A percentile compares a stretch with the other conserved stretches of the same genome.
Conservation (phyloP, 2,113 vertebrate species). For the Tetrao urogallus region DNA sequence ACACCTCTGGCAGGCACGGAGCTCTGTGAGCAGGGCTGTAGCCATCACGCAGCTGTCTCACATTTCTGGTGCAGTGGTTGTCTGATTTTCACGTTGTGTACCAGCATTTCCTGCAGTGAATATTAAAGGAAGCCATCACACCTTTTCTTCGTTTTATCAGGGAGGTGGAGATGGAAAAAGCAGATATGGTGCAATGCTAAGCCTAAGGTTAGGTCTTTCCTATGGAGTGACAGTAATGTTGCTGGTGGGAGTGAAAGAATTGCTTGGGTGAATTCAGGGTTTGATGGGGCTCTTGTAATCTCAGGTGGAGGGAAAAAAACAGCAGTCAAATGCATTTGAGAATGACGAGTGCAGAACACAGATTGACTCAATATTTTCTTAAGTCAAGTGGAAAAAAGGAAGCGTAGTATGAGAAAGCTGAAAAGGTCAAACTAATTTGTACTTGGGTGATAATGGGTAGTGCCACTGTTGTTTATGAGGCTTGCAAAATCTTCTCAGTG, state of each 20-base stretch:
- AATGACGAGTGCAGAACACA: not conserved
- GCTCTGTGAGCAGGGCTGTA: not conserved
- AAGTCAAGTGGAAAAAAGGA: slow-evolving; percentile 58
- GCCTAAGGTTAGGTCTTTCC: not conserved
- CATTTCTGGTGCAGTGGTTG: not conserved
- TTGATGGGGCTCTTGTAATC: slow-evolving; percentile 27
- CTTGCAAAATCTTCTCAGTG: not conserved
- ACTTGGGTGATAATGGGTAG: slow-evolving; percentile 34
- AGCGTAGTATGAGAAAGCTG: not conserved
- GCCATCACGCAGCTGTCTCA: not conserved
- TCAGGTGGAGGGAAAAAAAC: not conserved
- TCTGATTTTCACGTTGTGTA: not conserved
- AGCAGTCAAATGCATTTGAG: not conserved
- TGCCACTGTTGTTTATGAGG: slow-evolving; percentile 41
- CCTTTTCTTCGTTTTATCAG: fast-evolving
- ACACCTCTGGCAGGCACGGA: not conserved
- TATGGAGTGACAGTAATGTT: not conserved
- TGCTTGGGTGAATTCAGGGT: not conserved
- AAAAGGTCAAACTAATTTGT: slow-evolving; percentile 68
- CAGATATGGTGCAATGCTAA: fast-evolving
- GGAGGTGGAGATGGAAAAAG: not conserved
- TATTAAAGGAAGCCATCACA: not conserved
- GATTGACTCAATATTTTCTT: slow-evolving; percentile 57
- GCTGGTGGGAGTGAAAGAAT: not conserved
- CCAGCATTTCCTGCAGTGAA: not conserved